Percentiles rank a stretch among this genome's conserved stretches.
Conservation (phyloP, 2,797 vertebrate genomes). For the Schizopygopsis pylzovi region DNA sequence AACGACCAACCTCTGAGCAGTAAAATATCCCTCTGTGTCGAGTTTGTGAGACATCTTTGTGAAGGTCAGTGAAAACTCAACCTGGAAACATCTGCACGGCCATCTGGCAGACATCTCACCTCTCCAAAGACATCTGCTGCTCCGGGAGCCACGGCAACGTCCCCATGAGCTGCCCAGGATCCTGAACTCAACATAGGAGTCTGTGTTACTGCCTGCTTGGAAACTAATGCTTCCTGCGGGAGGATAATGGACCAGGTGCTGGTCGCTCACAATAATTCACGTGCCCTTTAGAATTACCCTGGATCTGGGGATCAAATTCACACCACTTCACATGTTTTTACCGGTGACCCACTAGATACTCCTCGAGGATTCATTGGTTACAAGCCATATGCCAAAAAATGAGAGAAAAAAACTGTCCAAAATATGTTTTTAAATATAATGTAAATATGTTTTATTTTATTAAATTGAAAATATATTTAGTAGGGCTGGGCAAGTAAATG, state of each 20-base stretch:
- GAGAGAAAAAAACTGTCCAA: neutral
- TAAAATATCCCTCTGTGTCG: neutral
- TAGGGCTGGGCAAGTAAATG: too few species aligned
- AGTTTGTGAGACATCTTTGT: conserved; percentile 5
- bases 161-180: conserved; percentile 40
- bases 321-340: neutral
- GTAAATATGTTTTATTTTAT: neutral
- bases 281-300: neutral
- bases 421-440: neutral
- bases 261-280: neutral
- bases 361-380: neutral
- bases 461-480: too few species aligned
- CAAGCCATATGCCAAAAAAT: neutral
- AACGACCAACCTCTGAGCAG: neutral
- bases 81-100: conserved; percentile 36
- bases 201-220: conserved; percentile 45
- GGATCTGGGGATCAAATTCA: neutral
- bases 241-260: conserved; percentile 27
- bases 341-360: neutral
- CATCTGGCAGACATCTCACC: conserved; percentile 9
- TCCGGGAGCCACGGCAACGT: conserved; percentile 19
- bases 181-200: conserved; percentile 43
- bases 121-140: conserved; percentile 42
- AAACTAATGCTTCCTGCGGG: neutral
- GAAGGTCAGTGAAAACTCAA: conserved; percentile 44